Percentiles rank a stretch among this genome's conserved stretches.
Conservation (phyloP, 2,888 invertebrate species). For the Microplitis deprimator region DNA sequence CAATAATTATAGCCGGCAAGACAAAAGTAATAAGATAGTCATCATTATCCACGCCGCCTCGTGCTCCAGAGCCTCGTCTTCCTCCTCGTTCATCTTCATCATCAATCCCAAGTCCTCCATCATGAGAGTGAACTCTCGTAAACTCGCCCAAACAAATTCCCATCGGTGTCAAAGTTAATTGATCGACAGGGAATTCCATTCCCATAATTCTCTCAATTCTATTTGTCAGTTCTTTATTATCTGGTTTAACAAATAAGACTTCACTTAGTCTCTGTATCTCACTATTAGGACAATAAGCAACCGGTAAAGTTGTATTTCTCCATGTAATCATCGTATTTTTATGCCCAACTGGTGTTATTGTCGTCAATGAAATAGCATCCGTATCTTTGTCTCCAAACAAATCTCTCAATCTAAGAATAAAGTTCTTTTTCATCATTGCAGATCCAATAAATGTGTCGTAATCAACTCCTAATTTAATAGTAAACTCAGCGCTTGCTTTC, state of each 20-base stretch:
- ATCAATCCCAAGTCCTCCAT: slow-evolving; percentile 56
- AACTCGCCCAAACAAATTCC: slow-evolving; percentile 74
- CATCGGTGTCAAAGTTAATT: slow-evolving; percentile 73
- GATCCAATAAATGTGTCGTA: slow-evolving; percentile 81
- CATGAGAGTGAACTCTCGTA: slow-evolving; percentile 67
- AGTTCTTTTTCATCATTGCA: slow-evolving; percentile 82
- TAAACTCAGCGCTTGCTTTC: slow-evolving; percentile 84
- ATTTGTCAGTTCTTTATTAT: slow-evolving; percentile 73
- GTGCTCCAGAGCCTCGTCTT: slow-evolving; percentile 50
- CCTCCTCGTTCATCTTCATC: slow-evolving; percentile 63
- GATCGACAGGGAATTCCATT: slow-evolving; percentile 79
- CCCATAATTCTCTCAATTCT: slow-evolving; percentile 80
- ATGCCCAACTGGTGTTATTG: slow-evolving; percentile 75
- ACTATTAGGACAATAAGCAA: slow-evolving; percentile 82
- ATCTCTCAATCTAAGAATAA: slow-evolving; percentile 84
- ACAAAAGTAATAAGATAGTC: slow-evolving; percentile 87
- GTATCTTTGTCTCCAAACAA: slow-evolving; percentile 85
- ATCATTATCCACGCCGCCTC: slow-evolving; percentile 72
- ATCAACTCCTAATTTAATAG: slow-evolving; percentile 82
- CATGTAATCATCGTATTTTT: slow-evolving; percentile 81
- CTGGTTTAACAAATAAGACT: slow-evolving; percentile 78
- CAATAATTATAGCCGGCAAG: slow-evolving; percentile 89
- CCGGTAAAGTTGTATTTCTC: slow-evolving; percentile 85
- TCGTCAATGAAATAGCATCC: slow-evolving; percentile 81
- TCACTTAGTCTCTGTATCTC: slow-evolving; percentile 82